Base-by-base conservation (phyloP, 1,140 invertebrate species). In the Scaptodrosophila lebanonensis region DNA sequence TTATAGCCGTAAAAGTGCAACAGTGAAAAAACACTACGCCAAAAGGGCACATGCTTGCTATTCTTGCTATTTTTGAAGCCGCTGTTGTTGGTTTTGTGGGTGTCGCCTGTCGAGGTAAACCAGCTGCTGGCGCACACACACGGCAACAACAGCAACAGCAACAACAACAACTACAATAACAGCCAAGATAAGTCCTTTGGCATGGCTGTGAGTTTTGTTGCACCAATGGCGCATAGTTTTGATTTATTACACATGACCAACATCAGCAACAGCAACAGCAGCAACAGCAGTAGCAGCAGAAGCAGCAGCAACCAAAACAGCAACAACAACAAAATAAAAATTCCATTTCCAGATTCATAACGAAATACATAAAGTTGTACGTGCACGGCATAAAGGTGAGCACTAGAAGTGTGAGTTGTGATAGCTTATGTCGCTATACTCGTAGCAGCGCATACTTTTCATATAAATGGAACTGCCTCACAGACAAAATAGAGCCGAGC, bases 1-100 rank as follows among this genome's bases (percentile, higher is more conserved):
- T 75, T 79, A 79, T 79, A 79, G 75, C 75, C 75, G 57, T 82
- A 82, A 83, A 83, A 82, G 66, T 82, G 75, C 75, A 82, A 83
- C 66, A 70, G 57, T 67, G 66, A 83, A 83, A 75, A 82, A 82
- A 77, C 8, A 51, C 4, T 35, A 25, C 20, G 56, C 25, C 17
- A 54, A 39, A 44, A 27, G 16, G 43, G 30, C 30, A 66, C 30
- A 17, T n/a, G n/a, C n/a, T n/a, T n/a, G n/a, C 33, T 17, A 33
- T n/a, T 13, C 20, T 9, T 15, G 15, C 22, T 35, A 17, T 43
- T 27, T 16, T 32, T 44, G 53, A 30, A 22, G 33, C 18, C 20
- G 17, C 33, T 60, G 43, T 47, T 65, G 54, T 59, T 68, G 49
- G 65, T 59, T 65, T 65, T 68, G 65, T 44, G 60, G 65, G 45